Percentiles rank a stretch among this genome's conserved stretches.
Evolutionary conservation across 2,113 vertebrate species (phyloP).

Genomic region (Tachuris rubrigastra): DNA sequence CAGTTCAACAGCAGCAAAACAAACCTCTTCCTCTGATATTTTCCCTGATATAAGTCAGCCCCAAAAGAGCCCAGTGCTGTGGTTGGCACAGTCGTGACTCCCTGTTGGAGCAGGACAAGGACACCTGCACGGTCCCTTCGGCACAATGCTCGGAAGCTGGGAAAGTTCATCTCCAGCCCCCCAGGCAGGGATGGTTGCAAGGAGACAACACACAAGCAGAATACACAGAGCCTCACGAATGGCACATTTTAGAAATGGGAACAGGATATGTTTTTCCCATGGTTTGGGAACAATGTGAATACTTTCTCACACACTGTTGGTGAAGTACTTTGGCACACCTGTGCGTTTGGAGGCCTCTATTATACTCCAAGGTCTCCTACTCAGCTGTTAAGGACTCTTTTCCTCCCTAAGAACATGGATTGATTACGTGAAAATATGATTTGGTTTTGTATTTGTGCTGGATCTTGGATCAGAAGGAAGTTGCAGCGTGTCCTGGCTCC

Average conservation of each 20-base stretch:
- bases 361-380: conserved; percentile 53
- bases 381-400: conserved; percentile 66
- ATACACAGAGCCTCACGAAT: not conserved
- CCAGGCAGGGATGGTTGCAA: not conserved
- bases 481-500: conserved; percentile 48
- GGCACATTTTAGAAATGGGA: not conserved
- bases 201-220: not conserved
- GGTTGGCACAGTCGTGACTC: not conserved
- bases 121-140: not conserved
- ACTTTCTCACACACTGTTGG: conserved; percentile 58
- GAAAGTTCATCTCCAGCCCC: conserved; percentile 12
- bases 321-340: conserved; percentile 70
- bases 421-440: conserved; percentile 73
- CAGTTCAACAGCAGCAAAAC: not conserved
- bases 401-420: conserved; percentile 71
- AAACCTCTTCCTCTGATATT: not conserved
- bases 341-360: conserved; percentile 43
- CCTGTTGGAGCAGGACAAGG: not conserved
- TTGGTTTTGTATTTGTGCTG: conserved; percentile 75
- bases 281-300: conserved; percentile 28
- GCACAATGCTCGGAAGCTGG: conserved; percentile 44
- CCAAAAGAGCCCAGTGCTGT: not conserved
- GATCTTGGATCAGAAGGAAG: conserved; percentile 68
- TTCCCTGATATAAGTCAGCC: not conserved
- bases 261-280: conserved; percentile 38